Evolutionary conservation across 2,888 invertebrate species (phyloP).

Genomic region (Chrysolina haemoptera): DNA sequence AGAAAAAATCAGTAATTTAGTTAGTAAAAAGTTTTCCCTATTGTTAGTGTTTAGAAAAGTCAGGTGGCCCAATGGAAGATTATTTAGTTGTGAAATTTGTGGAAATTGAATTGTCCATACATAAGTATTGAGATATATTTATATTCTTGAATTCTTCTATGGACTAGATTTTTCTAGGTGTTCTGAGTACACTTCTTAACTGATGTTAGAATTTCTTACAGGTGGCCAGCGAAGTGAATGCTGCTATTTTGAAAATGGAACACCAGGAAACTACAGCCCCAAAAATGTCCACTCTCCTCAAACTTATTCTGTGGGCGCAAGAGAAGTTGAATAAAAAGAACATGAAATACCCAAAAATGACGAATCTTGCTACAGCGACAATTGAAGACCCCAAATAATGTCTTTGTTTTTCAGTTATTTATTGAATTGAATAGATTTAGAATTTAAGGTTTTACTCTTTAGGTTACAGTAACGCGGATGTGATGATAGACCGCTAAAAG

Average conservation of each 20-base stretch:
- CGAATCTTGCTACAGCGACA: conserved; percentile 88
- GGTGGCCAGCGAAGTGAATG: conserved; percentile 97
- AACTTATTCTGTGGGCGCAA: conserved; percentile 96
- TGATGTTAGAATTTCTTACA: conserved; percentile 64
- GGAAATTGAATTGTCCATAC: no score
- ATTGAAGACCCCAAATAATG: conserved; percentile 75
- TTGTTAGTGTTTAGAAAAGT: no score
- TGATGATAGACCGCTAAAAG: conserved; percentile 1
- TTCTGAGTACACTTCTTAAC: no score
- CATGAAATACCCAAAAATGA: conserved; percentile 96
- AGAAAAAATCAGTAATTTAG: no score
- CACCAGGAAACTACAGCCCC: conserved; percentile 93
- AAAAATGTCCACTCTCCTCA: conserved; percentile 90
- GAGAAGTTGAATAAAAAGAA: conserved; percentile 95
- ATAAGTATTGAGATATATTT: no score
- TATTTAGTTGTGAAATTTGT: no score
- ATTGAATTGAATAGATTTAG: conserved; percentile 17
- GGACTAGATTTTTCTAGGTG: no score
- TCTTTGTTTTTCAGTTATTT: conserved; percentile 48
- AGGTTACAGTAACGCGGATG: neutral
- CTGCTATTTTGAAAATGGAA: conserved; percentile 96
- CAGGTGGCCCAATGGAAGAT: no score
- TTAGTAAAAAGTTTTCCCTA: no score
- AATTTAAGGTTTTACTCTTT: conserved; percentile 23
- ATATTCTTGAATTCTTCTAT: no score